phyloP scores from a whole-genome alignment of 2,888 invertebrate species.

The Suillia variegata region DNA sequence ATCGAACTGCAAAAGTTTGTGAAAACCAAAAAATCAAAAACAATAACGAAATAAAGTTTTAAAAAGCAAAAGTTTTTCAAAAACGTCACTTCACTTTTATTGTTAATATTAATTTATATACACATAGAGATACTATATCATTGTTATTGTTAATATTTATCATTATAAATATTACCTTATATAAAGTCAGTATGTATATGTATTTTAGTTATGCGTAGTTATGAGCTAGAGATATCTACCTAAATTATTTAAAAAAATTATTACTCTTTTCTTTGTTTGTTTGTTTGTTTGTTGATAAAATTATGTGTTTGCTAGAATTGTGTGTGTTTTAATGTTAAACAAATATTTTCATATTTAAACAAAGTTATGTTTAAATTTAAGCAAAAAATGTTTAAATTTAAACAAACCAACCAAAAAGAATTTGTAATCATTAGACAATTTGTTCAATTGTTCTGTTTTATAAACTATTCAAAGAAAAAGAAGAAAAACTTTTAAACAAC shows the following conservation, averaged over 20 bases:
- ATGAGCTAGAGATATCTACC: constrained; percentile 2
- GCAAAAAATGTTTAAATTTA: too few relatives aligned
- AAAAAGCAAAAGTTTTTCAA: not conserved
- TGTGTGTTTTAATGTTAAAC: not conserved
- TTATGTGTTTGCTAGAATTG: not conserved
- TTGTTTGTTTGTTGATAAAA: not conserved
- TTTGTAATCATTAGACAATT: constrained; percentile 28
- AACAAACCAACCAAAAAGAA: too few relatives aligned
- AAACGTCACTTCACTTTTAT: not conserved
- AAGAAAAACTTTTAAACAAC: not conserved
- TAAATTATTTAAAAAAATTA: not conserved
- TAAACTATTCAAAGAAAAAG: not conserved
- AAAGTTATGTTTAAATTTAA: constrained; percentile 3
- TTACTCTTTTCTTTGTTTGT: not conserved
- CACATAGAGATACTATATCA: constrained; percentile 11
- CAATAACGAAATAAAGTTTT: not conserved
- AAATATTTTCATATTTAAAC: not conserved
- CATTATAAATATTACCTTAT: constrained; percentile 2
- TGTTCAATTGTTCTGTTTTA: constrained; percentile 9
- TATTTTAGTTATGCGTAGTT: constrained; percentile 4
- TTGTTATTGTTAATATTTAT: constrained; percentile 10
- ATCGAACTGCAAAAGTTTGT: too few relatives aligned
- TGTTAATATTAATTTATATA: constrained; percentile 15
- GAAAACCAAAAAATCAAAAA: too few relatives aligned
- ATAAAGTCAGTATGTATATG: constrained; percentile 3